Evolutionary conservation across 2,888 invertebrate species (phyloP).

Genomic region (Carpatolechia fugitivella): DNA sequence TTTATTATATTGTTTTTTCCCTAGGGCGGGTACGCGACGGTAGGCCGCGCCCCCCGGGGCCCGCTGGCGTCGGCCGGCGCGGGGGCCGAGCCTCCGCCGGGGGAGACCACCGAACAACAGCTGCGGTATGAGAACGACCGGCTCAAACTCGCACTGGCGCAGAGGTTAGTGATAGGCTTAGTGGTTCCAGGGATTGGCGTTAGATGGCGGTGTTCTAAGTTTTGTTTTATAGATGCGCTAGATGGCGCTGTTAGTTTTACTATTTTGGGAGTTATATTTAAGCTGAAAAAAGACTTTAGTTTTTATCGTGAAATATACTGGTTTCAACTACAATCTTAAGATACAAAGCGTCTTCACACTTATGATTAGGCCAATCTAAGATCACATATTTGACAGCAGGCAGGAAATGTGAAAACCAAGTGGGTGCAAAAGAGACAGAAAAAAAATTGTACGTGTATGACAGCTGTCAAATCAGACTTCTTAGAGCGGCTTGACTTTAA

Average conservation of each 20-base stretch:
- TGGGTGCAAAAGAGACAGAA: too few relatives aligned
- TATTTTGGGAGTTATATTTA: too few relatives aligned
- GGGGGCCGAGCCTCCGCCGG: conserved; percentile 37
- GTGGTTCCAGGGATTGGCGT: neutral
- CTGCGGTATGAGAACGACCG: conserved; percentile 98
- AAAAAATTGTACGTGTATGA: too few relatives aligned
- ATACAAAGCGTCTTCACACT: too few relatives aligned
- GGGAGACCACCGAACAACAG: conserved; percentile 84
- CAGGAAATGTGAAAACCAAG: too few relatives aligned
- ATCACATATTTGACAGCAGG: too few relatives aligned
- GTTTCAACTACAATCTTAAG: too few relatives aligned
- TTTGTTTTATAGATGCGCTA: neutral
- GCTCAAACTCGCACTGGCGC: conserved; percentile 93
- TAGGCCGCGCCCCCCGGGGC: conserved; percentile 58
- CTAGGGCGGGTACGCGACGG: conserved; percentile 67
- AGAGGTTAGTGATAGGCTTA: conserved; percentile 83
- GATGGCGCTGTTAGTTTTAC: neutral
- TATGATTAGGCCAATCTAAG: too few relatives aligned
- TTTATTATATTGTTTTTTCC: neutral
- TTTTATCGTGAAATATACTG: too few relatives aligned
- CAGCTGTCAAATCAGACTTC: too few relatives aligned
- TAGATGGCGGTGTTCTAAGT: neutral
- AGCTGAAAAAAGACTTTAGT: too few relatives aligned
- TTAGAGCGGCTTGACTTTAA: too few relatives aligned
- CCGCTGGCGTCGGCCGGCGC: conserved; percentile 41